Evolutionary conservation across 35 echinoderm and acorn worm genomes (phyloP).

Genomic region (Strongylocentrotus purpuratus): DNA sequence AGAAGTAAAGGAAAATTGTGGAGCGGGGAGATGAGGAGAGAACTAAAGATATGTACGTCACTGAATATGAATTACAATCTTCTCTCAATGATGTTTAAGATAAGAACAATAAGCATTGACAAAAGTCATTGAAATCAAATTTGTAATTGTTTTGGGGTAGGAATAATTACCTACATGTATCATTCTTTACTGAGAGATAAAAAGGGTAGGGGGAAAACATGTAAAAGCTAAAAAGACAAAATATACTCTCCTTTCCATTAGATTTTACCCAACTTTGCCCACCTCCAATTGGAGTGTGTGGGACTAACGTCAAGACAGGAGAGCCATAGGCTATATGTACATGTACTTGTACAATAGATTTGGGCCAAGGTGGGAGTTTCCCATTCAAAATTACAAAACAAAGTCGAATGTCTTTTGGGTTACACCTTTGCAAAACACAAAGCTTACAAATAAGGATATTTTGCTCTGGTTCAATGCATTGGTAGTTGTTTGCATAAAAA

Average conservation of each 20-base stretch:
- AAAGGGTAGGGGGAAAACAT: not conserved
- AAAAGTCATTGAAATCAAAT: not conserved
- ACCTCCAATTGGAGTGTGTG: not conserved
- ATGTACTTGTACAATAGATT: no score
- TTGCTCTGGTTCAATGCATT: not conserved
- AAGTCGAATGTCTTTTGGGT: not conserved
- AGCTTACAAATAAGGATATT: no score
- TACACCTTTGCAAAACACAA: not conserved
- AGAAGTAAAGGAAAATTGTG: no score
- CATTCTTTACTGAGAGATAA: not conserved
- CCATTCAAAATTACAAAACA: not conserved
- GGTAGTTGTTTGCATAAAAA: not conserved
- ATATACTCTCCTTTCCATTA: not conserved
- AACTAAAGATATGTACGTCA: no score
- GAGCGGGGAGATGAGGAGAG: no score
- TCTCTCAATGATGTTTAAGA: no score
- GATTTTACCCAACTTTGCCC: not conserved
- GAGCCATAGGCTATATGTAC: not conserved
- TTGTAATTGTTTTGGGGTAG: not conserved
- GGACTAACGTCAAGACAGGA: not conserved
- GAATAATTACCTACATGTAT: not conserved
- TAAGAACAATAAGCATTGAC: not conserved
- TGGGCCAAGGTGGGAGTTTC: not conserved
- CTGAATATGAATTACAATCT: no score
- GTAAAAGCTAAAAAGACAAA: not conserved